A percentile compares a stretch with the other conserved stretches of the same genome.
Evolutionary conservation across 2,888 invertebrate genomes (phyloP).

Genomic region (Portevinia maculata): DNA sequence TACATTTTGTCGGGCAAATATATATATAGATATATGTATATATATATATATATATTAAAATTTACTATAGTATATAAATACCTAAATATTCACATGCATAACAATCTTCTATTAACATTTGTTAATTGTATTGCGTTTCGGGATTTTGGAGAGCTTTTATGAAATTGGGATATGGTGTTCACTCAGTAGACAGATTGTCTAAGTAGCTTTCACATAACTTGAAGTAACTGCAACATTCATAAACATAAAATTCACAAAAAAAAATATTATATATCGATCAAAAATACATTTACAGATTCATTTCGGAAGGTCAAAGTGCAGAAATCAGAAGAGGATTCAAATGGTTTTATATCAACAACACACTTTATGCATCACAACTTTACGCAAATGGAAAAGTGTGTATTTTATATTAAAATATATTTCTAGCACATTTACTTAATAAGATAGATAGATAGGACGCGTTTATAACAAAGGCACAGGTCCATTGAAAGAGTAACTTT

Average conservation of each 20-base stretch:
- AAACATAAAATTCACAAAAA: neutral
- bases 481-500: no score
- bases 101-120: no score
- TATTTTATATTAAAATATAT: conserved; percentile 58
- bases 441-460: no score
- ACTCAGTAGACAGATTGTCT: conserved; percentile 2
- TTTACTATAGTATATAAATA: neutral
- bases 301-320: conserved; percentile 81
- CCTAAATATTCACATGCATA: neutral
- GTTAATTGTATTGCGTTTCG: neutral
- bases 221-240: neutral
- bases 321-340: conserved; percentile 77
- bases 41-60: conserved; percentile 8
- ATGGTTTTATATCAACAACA: conserved; percentile 83
- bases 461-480: no score
- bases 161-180: conserved; percentile 25
- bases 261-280: neutral
- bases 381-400: conserved; percentile 86
- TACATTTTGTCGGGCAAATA: conserved; percentile 34
- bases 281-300: conserved; percentile 75
- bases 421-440: neutral
- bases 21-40: conserved; percentile 19
- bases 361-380: conserved; percentile 92
- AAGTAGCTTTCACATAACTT: conserved; percentile 9
- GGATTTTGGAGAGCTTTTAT: conserved; percentile 2